phyloP scores from a whole-genome alignment of 2,888 invertebrate genomes.

The Cephus sareptanus region DNA sequence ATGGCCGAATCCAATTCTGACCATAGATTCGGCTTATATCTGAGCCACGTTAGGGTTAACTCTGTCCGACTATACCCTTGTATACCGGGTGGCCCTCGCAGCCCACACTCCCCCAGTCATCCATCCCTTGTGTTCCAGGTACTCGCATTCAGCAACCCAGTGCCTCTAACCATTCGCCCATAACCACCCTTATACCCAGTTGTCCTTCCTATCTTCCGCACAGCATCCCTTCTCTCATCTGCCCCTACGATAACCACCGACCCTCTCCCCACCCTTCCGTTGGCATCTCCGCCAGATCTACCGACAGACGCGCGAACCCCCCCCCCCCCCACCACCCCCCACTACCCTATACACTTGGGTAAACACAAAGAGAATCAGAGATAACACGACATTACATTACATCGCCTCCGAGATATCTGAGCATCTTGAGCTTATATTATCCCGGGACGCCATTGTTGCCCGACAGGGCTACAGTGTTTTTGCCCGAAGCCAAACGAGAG shows the following conservation, averaged over 20 bases:
- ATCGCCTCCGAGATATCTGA: conserved; percentile 10
- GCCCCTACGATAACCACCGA: neutral
- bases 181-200: neutral
- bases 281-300: neutral
- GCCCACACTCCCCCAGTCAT: neutral
- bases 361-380: conserved; percentile 28
- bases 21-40: neutral
- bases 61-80: too few relatives aligned
- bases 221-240: neutral
- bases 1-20: neutral
- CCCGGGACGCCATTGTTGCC: neutral
- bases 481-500: neutral
- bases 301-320: neutral
- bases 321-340: neutral
- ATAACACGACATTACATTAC: conserved; percentile 27
- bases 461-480: neutral
- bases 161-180: neutral
- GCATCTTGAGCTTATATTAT: conserved; percentile 7
- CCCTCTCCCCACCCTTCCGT: neutral
- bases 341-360: conserved; percentile 12
- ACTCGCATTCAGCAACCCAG: neutral
- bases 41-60: neutral
- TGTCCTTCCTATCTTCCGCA: neutral
- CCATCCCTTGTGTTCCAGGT: neutral
- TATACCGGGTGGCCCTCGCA: neutral